Evolutionary conservation across 1,140 invertebrate species (phyloP), one percentile per base, ranked within the genome.

Genomic region (Archegozetes longisetosus): DNA sequence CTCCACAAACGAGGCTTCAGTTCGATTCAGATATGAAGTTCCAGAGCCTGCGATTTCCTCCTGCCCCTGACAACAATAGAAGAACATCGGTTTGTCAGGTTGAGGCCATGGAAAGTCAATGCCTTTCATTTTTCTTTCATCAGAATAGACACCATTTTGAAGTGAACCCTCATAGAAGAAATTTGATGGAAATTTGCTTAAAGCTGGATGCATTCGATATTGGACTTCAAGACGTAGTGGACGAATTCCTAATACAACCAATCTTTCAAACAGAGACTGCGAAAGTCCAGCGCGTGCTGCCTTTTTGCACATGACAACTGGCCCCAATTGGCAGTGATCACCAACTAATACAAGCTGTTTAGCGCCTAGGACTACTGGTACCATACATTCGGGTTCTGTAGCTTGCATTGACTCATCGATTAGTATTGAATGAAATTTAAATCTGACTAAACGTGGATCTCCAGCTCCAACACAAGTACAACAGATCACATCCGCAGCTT

Each of bases 221-320:
- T 99, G 96, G 1, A 99, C 96, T 74, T 97, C 92, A 0, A 97
- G 74, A 1, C 93, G 80, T 71, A 96, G 91, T 0, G 93, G 93
- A 49, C 91, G 78, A 62, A 96, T 96, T 12, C 93, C 92, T 2
- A 99, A 76, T 0, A 98, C 89, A 0, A 99, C 95, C 0, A 99
- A 75, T 17, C 96, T 78, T 71, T 99, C 96, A 73, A 99, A 99
- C 4, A 99, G 76, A 17, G 92, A 97, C 71, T 98, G 94, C 0
- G 90, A 93, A 1, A 99, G 79, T 0, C 96, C 96, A 25, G 95
- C 94, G 55, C 87, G 80, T 0, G 93, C 91, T 0, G 96, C 94
- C 72, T 98, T 97, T 72, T 99, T 99, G 74, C 94, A 98, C 93
- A 98, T 98, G 0, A 98, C 93, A 0, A 98, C 93, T 0, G 94